Conservation (phyloP, 2,113 vertebrate species). For the Argyrosomus japonicus region DNA sequence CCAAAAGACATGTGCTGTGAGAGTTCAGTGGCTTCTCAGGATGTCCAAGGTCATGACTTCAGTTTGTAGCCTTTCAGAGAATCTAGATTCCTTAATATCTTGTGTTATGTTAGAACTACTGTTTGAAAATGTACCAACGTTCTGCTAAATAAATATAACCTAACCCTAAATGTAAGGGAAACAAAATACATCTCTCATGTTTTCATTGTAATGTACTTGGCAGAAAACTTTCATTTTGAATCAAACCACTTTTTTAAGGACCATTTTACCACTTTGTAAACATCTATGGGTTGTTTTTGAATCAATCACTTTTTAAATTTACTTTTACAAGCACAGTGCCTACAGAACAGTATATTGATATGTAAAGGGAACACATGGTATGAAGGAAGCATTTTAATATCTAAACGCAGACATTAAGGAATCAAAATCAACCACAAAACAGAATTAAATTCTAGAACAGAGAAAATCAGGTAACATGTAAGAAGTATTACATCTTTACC, state of each 20-base stretch:
- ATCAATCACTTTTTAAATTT: neutral
- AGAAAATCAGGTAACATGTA: neutral
- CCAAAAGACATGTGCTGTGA: slow-evolving; percentile 3
- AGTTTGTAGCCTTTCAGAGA: neutral
- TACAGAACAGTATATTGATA: neutral
- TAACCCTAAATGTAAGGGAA: neutral
- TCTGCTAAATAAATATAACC: too few relatives aligned
- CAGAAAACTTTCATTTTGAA: neutral
- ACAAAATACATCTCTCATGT: neutral
- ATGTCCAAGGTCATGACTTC: neutral
- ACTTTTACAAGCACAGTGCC: neutral
- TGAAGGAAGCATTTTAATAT: neutral
- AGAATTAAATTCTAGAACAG: neutral
- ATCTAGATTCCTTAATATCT: neutral
- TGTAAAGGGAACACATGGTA: neutral
- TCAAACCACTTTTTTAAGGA: too few relatives aligned
- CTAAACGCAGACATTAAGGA: neutral
- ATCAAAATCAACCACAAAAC: too few relatives aligned
- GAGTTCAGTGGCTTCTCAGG: neutral
- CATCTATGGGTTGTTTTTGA: neutral
- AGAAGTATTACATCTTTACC: neutral
- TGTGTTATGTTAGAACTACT: neutral
- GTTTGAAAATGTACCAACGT: neutral
- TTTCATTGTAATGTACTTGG: neutral
- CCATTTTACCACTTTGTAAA: neutral